A percentile compares a stretch with the other conserved stretches of the same genome.
phyloP scores from a whole-genome alignment of 2,113 vertebrate species.

The Cettia cetti region DNA sequence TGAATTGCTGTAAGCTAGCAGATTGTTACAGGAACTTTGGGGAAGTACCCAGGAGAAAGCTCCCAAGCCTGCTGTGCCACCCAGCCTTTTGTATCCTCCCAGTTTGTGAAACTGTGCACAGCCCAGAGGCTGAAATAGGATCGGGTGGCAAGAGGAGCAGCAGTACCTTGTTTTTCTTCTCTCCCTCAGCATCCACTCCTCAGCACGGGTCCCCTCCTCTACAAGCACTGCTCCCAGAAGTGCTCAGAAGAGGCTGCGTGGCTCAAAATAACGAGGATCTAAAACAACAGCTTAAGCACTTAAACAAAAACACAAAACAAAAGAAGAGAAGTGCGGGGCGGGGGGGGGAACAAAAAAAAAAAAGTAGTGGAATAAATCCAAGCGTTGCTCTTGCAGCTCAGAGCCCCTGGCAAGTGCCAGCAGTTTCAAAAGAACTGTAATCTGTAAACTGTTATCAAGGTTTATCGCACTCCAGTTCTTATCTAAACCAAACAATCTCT shows the following conservation, averaged over 20 bases:
- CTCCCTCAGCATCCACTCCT: background rate
- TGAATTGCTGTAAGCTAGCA: fast-evolving
- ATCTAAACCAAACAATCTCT: conserved; percentile 79
- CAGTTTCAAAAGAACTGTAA: conserved; percentile 68
- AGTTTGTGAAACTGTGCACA: background rate
- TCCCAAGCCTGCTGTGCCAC: fast-evolving
- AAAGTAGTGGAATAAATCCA: background rate
- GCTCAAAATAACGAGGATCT: background rate
- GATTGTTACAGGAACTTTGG: background rate
- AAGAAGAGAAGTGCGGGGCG: background rate
- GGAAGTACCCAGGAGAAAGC: background rate
- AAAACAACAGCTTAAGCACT: background rate
- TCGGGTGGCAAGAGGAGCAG: background rate
- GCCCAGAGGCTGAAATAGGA: background rate
- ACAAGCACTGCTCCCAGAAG: fast-evolving
- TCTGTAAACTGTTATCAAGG: conserved; percentile 68
- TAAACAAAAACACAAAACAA: background rate
- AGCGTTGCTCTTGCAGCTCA: background rate
- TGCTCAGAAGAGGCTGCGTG: background rate
- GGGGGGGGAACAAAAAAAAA: background rate
- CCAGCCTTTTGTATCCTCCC: background rate
- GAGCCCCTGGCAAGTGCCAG: conserved; percentile 47
- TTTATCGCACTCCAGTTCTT: conserved; percentile 71
- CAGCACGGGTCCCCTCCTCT: background rate
- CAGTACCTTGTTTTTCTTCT: background rate